phyloP scores from a whole-genome alignment of 2,797 vertebrate genomes.

The Cynodonichthys magdalenae region DNA sequence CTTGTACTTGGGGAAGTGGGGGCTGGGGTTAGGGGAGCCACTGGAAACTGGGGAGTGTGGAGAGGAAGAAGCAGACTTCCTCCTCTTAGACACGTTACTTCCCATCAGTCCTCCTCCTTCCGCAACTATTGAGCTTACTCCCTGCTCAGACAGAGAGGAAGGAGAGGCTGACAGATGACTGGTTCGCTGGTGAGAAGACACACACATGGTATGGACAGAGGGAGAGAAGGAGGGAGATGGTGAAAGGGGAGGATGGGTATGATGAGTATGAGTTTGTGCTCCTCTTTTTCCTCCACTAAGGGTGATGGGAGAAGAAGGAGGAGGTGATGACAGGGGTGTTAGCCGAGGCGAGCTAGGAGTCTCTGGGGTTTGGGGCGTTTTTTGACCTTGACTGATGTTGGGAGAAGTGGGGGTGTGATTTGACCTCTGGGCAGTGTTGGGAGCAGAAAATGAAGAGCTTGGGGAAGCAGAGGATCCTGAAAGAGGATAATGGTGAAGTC shows the following conservation, averaged over 20 bases:
- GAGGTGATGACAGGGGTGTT: slow-evolving; percentile 69
- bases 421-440: slow-evolving; percentile 74
- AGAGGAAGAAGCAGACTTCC: slow-evolving; percentile 79
- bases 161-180: slow-evolving; percentile 84
- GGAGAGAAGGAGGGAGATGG: slow-evolving; percentile 70
- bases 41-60: slow-evolving; percentile 74
- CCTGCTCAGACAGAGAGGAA: slow-evolving; percentile 79
- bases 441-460: slow-evolving; percentile 57
- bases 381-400: slow-evolving; percentile 68
- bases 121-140: slow-evolving; percentile 47
- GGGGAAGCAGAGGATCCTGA: slow-evolving; percentile 64
- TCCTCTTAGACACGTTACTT: slow-evolving; percentile 68
- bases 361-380: slow-evolving; percentile 73
- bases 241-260: slow-evolving; percentile 57
- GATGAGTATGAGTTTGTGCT: slow-evolving; percentile 60
- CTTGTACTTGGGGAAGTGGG: slow-evolving; percentile 81
- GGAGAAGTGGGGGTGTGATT: slow-evolving; percentile 72
- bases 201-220: slow-evolving; percentile 77
- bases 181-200: slow-evolving; percentile 83
- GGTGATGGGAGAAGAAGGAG: slow-evolving; percentile 69
- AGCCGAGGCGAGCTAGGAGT: slow-evolving; percentile 69
- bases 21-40: slow-evolving; percentile 74
- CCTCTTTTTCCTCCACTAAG: slow-evolving; percentile 60
- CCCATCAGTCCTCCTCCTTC: slow-evolving; percentile 64
- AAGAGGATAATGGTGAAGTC: slow-evolving; percentile 64